Evolutionary conservation across 2,797 vertebrate genomes (phyloP).

Genomic region (Trachurus trachurus): DNA sequence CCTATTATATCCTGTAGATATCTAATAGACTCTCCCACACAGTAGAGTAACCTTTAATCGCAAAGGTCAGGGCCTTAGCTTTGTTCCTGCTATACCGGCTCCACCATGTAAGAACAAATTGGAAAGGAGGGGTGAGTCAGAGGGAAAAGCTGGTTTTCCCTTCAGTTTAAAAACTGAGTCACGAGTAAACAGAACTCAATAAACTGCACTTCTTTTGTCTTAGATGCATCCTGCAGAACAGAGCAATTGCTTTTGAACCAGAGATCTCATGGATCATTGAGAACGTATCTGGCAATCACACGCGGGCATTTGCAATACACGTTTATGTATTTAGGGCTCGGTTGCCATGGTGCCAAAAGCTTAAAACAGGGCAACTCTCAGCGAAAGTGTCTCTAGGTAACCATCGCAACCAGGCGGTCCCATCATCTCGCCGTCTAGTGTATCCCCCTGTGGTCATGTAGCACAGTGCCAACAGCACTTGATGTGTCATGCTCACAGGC

Average conservation of each 20-base stretch:
- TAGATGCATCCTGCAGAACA: slow-evolving; percentile 12
- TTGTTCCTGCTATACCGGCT: slow-evolving; percentile 12
- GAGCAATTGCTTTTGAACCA: slow-evolving; percentile 21
- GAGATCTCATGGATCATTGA: slow-evolving; percentile 32
- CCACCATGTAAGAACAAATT: slow-evolving; percentile 11
- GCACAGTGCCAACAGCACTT: slow-evolving; percentile 74
- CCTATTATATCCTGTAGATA: neutral
- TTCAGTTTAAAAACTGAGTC: neutral
- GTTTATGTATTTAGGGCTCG: slow-evolving; percentile 47
- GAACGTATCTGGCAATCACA: slow-evolving; percentile 38
- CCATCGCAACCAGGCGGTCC: slow-evolving; percentile 49
- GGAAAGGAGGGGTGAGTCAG: neutral
- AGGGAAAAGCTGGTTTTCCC: neutral
- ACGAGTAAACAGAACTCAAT: neutral
- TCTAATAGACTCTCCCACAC: neutral
- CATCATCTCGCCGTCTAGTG: slow-evolving; percentile 43
- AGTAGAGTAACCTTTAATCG: slow-evolving; percentile 37
- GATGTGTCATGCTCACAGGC: slow-evolving; percentile 57
- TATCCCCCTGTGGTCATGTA: slow-evolving; percentile 52
- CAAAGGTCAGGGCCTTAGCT: slow-evolving; percentile 28
- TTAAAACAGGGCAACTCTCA: slow-evolving; percentile 50
- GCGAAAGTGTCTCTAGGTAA: slow-evolving; percentile 57
- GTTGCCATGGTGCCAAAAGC: slow-evolving; percentile 58
- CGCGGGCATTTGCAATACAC: slow-evolving; percentile 30
- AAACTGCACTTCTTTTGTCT: slow-evolving; percentile 10